Conservation (phyloP, 37 sponge, comb jelly and placozoan species). For the Spongia lamella region DNA sequence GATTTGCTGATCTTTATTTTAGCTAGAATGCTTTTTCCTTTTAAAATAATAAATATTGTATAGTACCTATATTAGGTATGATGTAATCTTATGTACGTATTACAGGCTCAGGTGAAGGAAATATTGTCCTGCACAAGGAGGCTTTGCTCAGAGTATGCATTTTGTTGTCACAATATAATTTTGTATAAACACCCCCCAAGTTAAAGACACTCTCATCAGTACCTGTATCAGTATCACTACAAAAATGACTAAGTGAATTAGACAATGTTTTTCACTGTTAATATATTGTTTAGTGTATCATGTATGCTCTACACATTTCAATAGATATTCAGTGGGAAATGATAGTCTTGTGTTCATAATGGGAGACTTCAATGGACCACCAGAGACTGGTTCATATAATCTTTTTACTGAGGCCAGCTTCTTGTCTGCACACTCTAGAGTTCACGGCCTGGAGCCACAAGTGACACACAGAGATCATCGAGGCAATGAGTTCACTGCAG, state of each 20-base stretch:
- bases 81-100: not conserved
- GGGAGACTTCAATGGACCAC: constrained; percentile 21
- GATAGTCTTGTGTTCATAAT: constrained; percentile 1
- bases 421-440: constrained; percentile 8
- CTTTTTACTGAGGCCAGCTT: not conserved
- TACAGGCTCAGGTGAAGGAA: not conserved
- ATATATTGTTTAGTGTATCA: no score
- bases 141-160: not conserved
- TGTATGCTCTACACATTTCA: no score
- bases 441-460: constrained; percentile 15
- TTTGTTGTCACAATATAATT: not conserved
- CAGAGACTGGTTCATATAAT: constrained; percentile 4
- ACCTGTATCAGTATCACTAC: no score
- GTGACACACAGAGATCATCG: constrained; percentile 31
- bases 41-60: no score
- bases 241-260: no score
- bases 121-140: not conserved
- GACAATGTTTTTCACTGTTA: no score
- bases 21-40: no score
- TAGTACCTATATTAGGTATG: no score
- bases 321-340: not conserved
- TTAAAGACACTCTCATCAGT: no score
- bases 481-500: constrained; percentile 21
- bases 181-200: no score
- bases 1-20: no score